Evolutionary conservation across 2,888 invertebrate genomes (phyloP).

Genomic region (Dynastes grantii): DNA sequence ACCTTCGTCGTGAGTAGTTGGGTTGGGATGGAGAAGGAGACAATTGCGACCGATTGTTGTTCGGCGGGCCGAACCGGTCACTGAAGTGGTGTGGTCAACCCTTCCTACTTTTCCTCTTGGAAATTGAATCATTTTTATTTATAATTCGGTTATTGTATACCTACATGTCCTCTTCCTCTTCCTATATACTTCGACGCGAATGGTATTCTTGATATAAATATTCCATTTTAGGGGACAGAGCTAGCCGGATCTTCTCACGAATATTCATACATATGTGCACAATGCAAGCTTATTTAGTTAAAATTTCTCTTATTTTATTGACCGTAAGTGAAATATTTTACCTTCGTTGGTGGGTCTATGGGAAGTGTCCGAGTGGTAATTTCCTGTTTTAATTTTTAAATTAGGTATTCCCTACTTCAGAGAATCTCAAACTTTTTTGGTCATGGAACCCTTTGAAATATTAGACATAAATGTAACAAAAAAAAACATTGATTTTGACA

Average conservation of each 20-base stretch:
- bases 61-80: slow-evolving; percentile 19
- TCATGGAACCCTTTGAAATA: too few species aligned
- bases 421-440: too few species aligned
- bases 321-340: too few species aligned
- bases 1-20: background rate
- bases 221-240: background rate
- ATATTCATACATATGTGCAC: background rate
- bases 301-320: too few species aligned
- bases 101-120: slow-evolving; percentile 13
- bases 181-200: background rate
- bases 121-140: slow-evolving; percentile 45
- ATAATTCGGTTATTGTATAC: slow-evolving; percentile 20
- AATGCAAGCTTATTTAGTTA: too few species aligned
- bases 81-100: slow-evolving; percentile 12
- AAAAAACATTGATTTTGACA: too few species aligned
- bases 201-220: background rate
- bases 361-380: background rate
- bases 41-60: slow-evolving; percentile 45
- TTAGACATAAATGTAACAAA: too few species aligned
- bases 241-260: slow-evolving; percentile 1
- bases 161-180: background rate
- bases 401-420: too few species aligned
- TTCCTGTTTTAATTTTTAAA: background rate
- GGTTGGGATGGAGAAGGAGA: slow-evolving; percentile 12
- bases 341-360: background rate